phyloP scores from a whole-genome alignment of 2,797 vertebrate species.

The Chrysocyon brachyurus region DNA sequence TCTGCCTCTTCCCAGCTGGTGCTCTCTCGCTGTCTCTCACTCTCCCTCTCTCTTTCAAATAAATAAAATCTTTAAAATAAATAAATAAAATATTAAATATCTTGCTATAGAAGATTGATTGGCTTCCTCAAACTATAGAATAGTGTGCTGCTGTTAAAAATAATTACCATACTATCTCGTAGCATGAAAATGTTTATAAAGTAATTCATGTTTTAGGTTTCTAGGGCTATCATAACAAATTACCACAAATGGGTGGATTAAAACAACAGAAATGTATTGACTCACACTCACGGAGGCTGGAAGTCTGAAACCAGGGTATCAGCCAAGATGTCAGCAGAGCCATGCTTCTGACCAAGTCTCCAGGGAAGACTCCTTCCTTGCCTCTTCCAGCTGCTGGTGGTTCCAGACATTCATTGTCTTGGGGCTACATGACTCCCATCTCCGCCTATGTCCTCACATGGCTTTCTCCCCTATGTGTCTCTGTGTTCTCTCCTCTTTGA shows the following conservation, averaged over 20 bases:
- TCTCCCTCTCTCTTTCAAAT: too few species aligned
- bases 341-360: accelerated
- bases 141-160: neutral
- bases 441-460: neutral
- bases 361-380: neutral
- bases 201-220: neutral
- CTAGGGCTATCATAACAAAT: neutral
- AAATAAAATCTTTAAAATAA: too few species aligned
- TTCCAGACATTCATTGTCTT: neutral
- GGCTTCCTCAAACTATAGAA: neutral
- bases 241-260: neutral
- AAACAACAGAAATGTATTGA: neutral
- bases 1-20: too few species aligned
- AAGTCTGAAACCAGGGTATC: neutral
- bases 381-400: neutral
- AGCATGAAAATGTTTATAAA: neutral
- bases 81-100: neutral
- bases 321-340: neutral
- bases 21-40: too few species aligned
- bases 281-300: neutral
- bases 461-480: neutral
- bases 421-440: accelerated
- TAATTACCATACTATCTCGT: neutral
- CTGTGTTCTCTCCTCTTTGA: neutral
- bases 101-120: neutral